Evolutionary conservation across 2,113 vertebrate species (phyloP).

Genomic region (Amblyopsis rosae): DNA sequence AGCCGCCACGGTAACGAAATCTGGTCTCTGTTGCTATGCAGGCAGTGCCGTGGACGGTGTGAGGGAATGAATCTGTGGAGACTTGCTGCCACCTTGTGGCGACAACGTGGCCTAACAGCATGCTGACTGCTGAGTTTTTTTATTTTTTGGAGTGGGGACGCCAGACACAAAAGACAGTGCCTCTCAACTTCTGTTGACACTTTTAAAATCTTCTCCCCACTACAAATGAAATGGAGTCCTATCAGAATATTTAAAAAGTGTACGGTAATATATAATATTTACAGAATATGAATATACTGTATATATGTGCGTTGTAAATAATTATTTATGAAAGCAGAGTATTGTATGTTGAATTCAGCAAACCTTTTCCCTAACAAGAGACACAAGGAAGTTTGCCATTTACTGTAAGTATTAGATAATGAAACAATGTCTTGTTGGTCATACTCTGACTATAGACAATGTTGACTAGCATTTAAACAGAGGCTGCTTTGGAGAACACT

Average conservation of each 20-base stretch:
- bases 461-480: slow-evolving; percentile 10
- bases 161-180: slow-evolving; percentile 67
- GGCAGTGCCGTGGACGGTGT: slow-evolving; percentile 84
- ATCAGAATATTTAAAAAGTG: slow-evolving; percentile 33
- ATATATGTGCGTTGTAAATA: slow-evolving; percentile 29
- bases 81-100: slow-evolving; percentile 28
- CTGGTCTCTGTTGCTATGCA: slow-evolving; percentile 29
- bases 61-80: slow-evolving; percentile 63
- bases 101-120: slow-evolving; percentile 29
- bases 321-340: slow-evolving; percentile 29
- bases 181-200: slow-evolving; percentile 59
- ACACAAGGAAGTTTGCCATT: slow-evolving; percentile 12
- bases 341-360: slow-evolving; percentile 29
- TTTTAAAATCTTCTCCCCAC: slow-evolving; percentile 36
- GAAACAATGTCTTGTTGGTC: no score
- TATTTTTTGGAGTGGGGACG: slow-evolving; percentile 38
- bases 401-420: no score
- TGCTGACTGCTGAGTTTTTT: slow-evolving; percentile 43
- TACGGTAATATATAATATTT: slow-evolving; percentile 39
- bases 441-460: neutral
- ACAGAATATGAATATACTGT: slow-evolving; percentile 8
- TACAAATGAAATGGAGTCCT: neutral
- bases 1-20: neutral
- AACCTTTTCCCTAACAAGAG: slow-evolving; percentile 46
- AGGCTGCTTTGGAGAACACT: slow-evolving; percentile 41